These are phyloP conservation scores for Parus major DNA, from an alignment of 2,113 vertebrate genomes.

Conservation along the genomic window DNA sequence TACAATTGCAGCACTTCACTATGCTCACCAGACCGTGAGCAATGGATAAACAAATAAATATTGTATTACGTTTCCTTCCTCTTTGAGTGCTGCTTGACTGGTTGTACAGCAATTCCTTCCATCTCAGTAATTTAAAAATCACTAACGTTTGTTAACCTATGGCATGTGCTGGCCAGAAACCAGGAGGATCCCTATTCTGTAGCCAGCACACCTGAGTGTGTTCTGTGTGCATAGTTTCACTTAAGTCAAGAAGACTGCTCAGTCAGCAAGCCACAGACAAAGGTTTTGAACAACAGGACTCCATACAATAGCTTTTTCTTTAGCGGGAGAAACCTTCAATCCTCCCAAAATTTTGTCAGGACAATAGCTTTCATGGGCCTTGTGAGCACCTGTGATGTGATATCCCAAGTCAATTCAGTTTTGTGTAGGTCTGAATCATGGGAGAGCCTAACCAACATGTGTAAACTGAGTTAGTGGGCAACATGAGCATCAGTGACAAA, in stretches of 20 bases:
- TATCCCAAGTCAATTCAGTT: not conserved
- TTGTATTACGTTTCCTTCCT: not conserved
- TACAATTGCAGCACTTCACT: not conserved
- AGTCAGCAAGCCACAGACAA: not conserved
- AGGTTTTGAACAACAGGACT: not conserved
- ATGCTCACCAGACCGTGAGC: not conserved
- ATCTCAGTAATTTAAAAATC: not conserved
- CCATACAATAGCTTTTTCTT: not conserved
- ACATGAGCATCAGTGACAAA: not conserved
- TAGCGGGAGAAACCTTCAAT: not conserved
- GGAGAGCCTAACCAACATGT: not conserved
- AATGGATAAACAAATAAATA: not conserved
- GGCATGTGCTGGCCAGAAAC: not conserved
- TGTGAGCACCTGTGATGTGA: rapidly evolving
- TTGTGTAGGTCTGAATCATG: not conserved
- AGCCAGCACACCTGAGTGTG: not conserved
- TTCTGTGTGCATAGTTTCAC: not conserved
- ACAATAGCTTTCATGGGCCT: not conserved
- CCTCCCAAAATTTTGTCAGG: not conserved
- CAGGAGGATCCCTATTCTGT: not conserved
- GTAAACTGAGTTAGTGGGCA: not conserved
- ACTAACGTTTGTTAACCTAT: not conserved
- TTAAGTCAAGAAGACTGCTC: not conserved
- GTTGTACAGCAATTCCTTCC: not conserved
- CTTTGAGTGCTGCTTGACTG: not conserved